Conservation (phyloP, 2,888 invertebrate genomes). For the Nomada lathburiana region DNA sequence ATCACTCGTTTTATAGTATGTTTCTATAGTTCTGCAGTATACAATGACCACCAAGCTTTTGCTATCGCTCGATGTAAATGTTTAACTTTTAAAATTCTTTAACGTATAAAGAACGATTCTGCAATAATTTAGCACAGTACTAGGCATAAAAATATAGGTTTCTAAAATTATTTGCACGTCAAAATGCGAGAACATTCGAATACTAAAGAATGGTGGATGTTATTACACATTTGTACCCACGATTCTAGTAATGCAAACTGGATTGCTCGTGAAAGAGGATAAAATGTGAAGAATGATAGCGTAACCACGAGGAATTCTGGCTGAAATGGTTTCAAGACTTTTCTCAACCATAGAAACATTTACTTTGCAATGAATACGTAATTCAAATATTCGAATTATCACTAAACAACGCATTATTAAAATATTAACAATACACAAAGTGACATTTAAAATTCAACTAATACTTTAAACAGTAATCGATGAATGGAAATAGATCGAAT, state of each 20-base stretch:
- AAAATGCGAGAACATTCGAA: constrained; percentile 48
- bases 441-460: constrained; percentile 23
- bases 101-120: constrained; percentile 57
- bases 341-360: constrained; percentile 22
- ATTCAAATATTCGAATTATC: constrained; percentile 23
- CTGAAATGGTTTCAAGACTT: constrained; percentile 18
- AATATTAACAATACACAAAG: constrained; percentile 41
- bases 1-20: constrained; percentile 57
- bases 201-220: constrained; percentile 49
- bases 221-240: constrained; percentile 42
- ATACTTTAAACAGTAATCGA: constrained; percentile 17
- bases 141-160: constrained; percentile 57
- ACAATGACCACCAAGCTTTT: constrained; percentile 49
- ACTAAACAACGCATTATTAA: constrained; percentile 22
- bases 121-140: constrained; percentile 53
- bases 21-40: constrained; percentile 54
- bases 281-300: constrained; percentile 45
- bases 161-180: constrained; percentile 44
- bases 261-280: constrained; percentile 33
- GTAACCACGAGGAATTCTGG: constrained; percentile 46
- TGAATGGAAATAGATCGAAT: constrained; percentile 28
- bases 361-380: constrained; percentile 18
- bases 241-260: constrained; percentile 44
- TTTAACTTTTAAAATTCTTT: constrained; percentile 46
- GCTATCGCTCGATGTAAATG: constrained; percentile 31